Base-by-base conservation (phyloP, 2,888 invertebrate genomes). In the Phaedon cochleariae region DNA sequence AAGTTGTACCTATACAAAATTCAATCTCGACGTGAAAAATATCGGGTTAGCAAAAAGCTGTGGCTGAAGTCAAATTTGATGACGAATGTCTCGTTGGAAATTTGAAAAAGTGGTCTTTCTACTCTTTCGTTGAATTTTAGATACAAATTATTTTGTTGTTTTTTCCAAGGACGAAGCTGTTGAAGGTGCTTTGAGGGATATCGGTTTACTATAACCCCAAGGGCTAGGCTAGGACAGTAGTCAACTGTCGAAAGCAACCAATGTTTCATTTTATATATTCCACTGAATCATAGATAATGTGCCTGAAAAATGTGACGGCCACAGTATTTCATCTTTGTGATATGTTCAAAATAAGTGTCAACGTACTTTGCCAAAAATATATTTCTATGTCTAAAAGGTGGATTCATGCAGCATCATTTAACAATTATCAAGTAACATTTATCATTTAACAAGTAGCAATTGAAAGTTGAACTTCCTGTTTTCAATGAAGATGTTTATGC, bases 101-200 rank as follows among this genome's bases (percentile, higher is more conserved):
- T n/a, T n/a, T n/a, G n/a, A n/a, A n/a, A n/a, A n/a, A n/a, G n/a
- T n/a, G n/a, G n/a, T n/a, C n/a, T n/a, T n/a, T n/a, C n/a, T n/a
- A n/a, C n/a, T n/a, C n/a, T n/a, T n/a, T n/a, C n/a, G n/a, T n/a
- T n/a, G n/a, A n/a, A n/a, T n/a, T n/a, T 17, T 52, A 22, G 20
- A 52, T 17, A 46, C 46, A 65, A 61, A 62, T 53, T 59, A 22
- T 72, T 69, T 74, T 74, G 68, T 74, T 67, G 67, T 73, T 80
- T 70, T 79, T 77, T 74, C 75, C 68, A 82, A 93, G 96, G 96
- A 96, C 85, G 96, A 96, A 90, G 94, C 94, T 81, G 92, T 96
- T 86, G 95, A 96, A 86, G 93, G 92, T 82, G 94, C 95, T 83
- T 92, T 96, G 83, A 92, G 93, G 84, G 96, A 96, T 85, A 94